A percentile compares a stretch with the other conserved stretches of the same genome.
These are phyloP conservation scores for Alfaro cultratus DNA, from an alignment of 2,797 vertebrate genomes.

Conservation along the genomic window DNA sequence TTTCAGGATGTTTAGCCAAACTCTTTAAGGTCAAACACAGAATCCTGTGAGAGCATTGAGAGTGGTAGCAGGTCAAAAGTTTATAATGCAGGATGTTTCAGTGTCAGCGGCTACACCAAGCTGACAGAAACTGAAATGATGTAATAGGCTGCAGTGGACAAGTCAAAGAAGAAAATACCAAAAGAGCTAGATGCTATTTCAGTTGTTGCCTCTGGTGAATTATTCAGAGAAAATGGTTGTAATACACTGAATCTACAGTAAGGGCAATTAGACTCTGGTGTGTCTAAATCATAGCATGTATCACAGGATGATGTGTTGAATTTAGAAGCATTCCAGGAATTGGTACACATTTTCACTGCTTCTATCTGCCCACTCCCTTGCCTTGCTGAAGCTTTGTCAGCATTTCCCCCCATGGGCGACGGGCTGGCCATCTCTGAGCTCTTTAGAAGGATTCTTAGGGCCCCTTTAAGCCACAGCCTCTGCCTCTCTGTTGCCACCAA, in stretches of 20 bases:
- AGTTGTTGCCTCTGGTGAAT: slow-evolving; percentile 66
- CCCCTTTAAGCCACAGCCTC: slow-evolving; percentile 63
- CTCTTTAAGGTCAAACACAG: slow-evolving; percentile 50
- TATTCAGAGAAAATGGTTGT: slow-evolving; percentile 73
- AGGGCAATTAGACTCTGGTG: slow-evolving; percentile 41
- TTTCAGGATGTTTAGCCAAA: slow-evolving; percentile 44
- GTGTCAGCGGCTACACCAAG: slow-evolving; percentile 40
- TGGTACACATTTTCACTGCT: slow-evolving; percentile 25
- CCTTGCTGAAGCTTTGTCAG: slow-evolving; percentile 56
- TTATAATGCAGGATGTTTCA: slow-evolving; percentile 48
- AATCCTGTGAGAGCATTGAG: slow-evolving; percentile 30
- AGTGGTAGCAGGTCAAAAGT: slow-evolving; percentile 40
- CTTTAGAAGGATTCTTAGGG: slow-evolving; percentile 77
- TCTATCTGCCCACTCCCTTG: slow-evolving; percentile 17
- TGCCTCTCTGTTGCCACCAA: slow-evolving; percentile 50
- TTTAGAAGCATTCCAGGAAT: slow-evolving; percentile 67
- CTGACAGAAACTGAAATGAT: slow-evolving; percentile 52
- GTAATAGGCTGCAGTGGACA: slow-evolving; percentile 55
- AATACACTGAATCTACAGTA: slow-evolving; percentile 66
- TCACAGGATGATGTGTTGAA: slow-evolving; percentile 42
- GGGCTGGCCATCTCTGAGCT: slow-evolving; percentile 59
- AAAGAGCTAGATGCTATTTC: slow-evolving; percentile 68
- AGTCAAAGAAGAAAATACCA: slow-evolving; percentile 50
- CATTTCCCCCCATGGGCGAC: slow-evolving; percentile 59
- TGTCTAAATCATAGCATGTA: slow-evolving; percentile 51